These are phyloP conservation scores for Villa cingulata DNA, from an alignment of 2,888 invertebrate species.

Conservation along the genomic window DNA sequence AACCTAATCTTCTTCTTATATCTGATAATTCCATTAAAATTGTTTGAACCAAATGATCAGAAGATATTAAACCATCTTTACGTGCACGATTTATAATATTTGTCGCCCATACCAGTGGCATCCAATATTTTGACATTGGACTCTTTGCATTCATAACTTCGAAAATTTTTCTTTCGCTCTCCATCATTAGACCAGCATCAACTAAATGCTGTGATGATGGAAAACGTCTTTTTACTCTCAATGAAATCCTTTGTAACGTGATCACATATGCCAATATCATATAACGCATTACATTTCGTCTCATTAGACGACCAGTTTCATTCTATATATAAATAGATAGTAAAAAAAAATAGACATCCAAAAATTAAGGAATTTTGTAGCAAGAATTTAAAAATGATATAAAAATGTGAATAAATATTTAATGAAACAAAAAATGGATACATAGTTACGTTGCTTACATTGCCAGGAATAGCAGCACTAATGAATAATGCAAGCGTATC, in stretches of 20 bases:
- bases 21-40: conserved; percentile 79
- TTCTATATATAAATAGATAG: conserved; percentile 52
- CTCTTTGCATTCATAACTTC: conserved; percentile 81
- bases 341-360: too few relatives aligned
- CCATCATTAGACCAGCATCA: conserved; percentile 81
- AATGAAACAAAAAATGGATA: background rate
- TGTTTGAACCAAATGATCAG: conserved; percentile 87
- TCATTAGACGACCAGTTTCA: conserved; percentile 76
- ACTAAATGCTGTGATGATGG: conserved; percentile 83
- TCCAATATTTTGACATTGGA: conserved; percentile 85
- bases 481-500: conserved; percentile 85
- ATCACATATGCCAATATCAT: conserved; percentile 81
- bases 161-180: conserved; percentile 81
- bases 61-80: conserved; percentile 69
- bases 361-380: background rate
- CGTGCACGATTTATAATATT: conserved; percentile 80
- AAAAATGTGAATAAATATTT: too few relatives aligned
- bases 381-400: too few relatives aligned
- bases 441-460: conserved; percentile 20
- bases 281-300: conserved; percentile 79
- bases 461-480: conserved; percentile 68
- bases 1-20: conserved; percentile 69
- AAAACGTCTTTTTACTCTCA: conserved; percentile 76
- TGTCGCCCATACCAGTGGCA: conserved; percentile 87
- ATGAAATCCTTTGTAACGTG: conserved; percentile 72